Percentiles rank a stretch among this genome's conserved stretches.
Evolutionary conservation across 2,797 vertebrate genomes (phyloP).

Genomic region (Rhinatrema bivittatum): DNA sequence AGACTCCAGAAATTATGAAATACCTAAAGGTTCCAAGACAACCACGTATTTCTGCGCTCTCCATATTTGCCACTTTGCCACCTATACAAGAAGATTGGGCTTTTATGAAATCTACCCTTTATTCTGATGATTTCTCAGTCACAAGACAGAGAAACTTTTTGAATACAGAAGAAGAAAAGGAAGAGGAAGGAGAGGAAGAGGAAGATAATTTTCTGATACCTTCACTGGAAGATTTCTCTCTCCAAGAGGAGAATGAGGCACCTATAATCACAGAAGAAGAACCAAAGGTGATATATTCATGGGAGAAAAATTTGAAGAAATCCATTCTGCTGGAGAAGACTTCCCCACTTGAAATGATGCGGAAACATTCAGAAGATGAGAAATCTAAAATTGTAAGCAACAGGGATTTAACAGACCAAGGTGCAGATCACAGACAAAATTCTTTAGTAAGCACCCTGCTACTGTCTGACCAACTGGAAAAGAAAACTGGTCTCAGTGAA

Average conservation of each 20-base stretch:
- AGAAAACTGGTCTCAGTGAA: neutral
- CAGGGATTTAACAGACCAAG: conserved; percentile 20
- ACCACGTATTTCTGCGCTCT: conserved; percentile 31
- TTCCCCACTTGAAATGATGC: conserved; percentile 60
- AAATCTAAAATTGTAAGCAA: neutral
- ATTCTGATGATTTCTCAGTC: neutral
- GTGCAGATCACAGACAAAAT: conserved; percentile 36
- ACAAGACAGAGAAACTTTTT: too few relatives aligned
- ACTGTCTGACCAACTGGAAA: conserved; percentile 43
- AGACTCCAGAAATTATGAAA: conserved; percentile 60
- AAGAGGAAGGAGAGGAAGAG: neutral
- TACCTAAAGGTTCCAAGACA: conserved; percentile 36
- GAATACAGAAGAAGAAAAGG: neutral
- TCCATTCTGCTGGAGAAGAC: neutral
- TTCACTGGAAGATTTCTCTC: conserved; percentile 15
- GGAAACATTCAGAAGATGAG: conserved; percentile 29
- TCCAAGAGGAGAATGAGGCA: conserved; percentile 25
- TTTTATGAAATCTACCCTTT: conserved; percentile 5
- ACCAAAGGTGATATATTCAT: neutral
- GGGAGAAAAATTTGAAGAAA: neutral
- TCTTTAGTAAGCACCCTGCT: conserved; percentile 34
- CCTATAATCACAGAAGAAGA: neutral
- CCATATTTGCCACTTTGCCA: conserved; percentile 55
- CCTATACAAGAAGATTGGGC: conserved; percentile 75
- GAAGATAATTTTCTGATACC: conserved; percentile 38